Evolutionary conservation across 2,797 vertebrate species (phyloP), one percentile per base, ranked within the genome.

Genomic region (Chelonia mydas): DNA sequence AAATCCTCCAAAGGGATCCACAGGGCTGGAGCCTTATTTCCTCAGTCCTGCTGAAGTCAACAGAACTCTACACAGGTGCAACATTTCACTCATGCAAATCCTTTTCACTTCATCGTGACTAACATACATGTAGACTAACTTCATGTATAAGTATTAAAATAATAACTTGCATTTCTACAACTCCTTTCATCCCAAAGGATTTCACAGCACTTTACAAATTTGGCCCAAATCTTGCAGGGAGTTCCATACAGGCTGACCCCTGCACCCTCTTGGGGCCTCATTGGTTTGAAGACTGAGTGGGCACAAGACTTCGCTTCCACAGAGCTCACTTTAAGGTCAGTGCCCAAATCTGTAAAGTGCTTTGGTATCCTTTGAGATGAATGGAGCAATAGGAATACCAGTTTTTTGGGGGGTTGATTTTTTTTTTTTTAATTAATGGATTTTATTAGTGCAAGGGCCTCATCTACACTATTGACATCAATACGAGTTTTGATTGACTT

Each of bases 341-440:
- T 5, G 11, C 4, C 2, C 33, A 54, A 0, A 0, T 80, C 19
- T 33, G 21, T 28, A 54, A 23, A 15, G 12, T 59, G 5, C 1
- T 65, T 54, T 12, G 15, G 59, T 68, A 83, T 65, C 16, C 84
- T 86, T 37, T 49, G n/a, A 37, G 65, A 37, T 68, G 25, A 57
- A 17, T 21, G 65, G 19, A 37, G 8, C n/a, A 37, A 68, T 68
- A 68, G 16, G 37, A 68, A 19, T 37, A 68, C 13, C 6, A 16
- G 31, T n/a, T 17, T 15, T 37, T 37, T n/a, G 16, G 61, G 16
- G 15, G 15, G 17, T 19, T 7, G 11, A 59, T 28, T 65, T 17
- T 61, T 65, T 57, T 59, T 47, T 41, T 41, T 41, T 41, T 41
- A 55, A 37, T 5, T 28, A 65, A 33, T 45, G 79, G 31, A 31